Conservation (phyloP, 2,888 invertebrate species). For the Stenoptilia bipunctidactyla region DNA sequence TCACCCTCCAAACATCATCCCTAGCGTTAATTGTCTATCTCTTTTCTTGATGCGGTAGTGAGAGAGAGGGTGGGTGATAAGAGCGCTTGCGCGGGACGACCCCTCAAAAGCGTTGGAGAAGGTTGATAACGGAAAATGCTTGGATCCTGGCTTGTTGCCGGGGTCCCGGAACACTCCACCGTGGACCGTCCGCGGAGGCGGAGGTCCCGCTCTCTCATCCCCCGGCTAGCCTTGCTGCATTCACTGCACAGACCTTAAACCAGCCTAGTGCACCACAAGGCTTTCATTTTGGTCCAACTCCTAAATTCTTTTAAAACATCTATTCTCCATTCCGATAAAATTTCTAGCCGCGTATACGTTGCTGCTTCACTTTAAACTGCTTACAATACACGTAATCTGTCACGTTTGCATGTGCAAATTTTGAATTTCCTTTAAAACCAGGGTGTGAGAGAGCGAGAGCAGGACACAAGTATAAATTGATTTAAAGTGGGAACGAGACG, state of each 20-base stretch:
- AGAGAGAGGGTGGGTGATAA: slow-evolving; percentile 30
- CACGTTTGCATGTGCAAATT: slow-evolving; percentile 14
- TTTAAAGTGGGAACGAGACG: slow-evolving; percentile 67
- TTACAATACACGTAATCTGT: not conserved
- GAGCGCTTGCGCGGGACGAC: slow-evolving; percentile 58
- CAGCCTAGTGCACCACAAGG: slow-evolving; percentile 25
- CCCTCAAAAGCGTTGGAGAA: slow-evolving; percentile 56
- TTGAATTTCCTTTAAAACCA: slow-evolving; percentile 18
- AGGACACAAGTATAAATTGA: slow-evolving; percentile 26
- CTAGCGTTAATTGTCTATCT: slow-evolving; percentile 43
- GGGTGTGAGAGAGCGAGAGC: slow-evolving; percentile 64
- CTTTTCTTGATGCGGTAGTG: slow-evolving; percentile 27
- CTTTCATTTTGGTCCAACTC: slow-evolving; percentile 17
- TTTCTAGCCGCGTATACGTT: no score
- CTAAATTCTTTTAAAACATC: no score
- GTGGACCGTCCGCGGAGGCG: slow-evolving; percentile 62
- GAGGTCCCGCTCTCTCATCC: slow-evolving; percentile 66
- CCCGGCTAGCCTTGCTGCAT: slow-evolving; percentile 29
- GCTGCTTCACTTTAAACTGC: no score
- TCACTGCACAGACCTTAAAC: slow-evolving; percentile 11
- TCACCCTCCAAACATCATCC: slow-evolving; percentile 67
- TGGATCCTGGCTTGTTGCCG: slow-evolving; percentile 56
- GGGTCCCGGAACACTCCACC: slow-evolving; percentile 56
- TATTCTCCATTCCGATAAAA: not conserved
- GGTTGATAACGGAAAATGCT: slow-evolving; percentile 48